phyloP scores from a whole-genome alignment of 2,888 invertebrate species.

The Himalopsyche anomala region DNA sequence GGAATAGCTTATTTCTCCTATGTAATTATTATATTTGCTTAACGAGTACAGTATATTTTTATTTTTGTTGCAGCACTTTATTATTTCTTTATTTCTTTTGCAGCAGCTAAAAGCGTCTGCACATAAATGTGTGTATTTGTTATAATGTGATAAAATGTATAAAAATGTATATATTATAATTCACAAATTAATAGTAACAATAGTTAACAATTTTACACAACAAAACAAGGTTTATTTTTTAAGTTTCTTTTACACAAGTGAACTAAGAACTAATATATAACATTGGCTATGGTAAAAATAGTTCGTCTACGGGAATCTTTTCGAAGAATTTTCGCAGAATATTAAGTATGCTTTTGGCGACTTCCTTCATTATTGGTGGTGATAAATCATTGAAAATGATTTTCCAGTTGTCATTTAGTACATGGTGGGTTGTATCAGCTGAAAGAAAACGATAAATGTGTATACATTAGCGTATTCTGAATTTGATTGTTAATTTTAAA shows the following conservation, averaged over 20 bases:
- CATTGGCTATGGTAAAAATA: constrained; percentile 69
- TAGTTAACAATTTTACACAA: not conserved
- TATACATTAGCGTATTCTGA: no score
- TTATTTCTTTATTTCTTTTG: no score
- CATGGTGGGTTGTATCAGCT: constrained; percentile 73
- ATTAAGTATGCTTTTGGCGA: constrained; percentile 69
- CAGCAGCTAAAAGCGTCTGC: no score
- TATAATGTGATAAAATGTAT: no score
- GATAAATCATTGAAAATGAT: constrained; percentile 59
- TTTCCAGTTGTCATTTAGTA: constrained; percentile 67
- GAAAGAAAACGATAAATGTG: constrained; percentile 66
- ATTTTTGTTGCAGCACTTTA: no score
- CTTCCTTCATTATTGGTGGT: constrained; percentile 57
- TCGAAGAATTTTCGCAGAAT: constrained; percentile 71
- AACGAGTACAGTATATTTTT: no score
- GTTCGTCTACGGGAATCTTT: constrained; percentile 70
- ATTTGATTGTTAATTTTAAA: no score
- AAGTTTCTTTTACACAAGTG: not conserved
- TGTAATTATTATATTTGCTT: no score
- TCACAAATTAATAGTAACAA: not conserved
- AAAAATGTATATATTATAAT: no score
- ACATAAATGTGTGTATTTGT: no score
- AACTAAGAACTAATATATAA: not conserved
- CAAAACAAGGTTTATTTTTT: not conserved
- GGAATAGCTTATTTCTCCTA: no score